Evolutionary conservation across 2,797 vertebrate species (phyloP).

Genomic region (Bryconaethiops microstoma): DNA sequence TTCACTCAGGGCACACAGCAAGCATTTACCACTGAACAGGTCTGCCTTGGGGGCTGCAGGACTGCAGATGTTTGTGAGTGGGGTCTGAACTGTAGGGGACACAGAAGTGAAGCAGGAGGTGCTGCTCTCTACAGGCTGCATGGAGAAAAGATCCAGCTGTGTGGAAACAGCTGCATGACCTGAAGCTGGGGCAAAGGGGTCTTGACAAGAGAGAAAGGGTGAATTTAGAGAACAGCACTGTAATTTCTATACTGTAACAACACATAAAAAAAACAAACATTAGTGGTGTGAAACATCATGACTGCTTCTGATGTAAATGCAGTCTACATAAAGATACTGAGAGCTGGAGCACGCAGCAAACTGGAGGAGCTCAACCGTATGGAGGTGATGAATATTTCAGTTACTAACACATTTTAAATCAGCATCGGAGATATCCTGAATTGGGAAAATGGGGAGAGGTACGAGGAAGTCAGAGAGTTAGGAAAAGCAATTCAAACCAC

Average conservation of each 20-base stretch:
- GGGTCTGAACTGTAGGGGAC: slow-evolving; percentile 50
- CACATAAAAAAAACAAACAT: background rate
- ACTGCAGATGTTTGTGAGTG: slow-evolving; percentile 68
- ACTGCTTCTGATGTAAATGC: too few relatives aligned
- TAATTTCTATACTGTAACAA: background rate
- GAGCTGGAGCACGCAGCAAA: background rate
- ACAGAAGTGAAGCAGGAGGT: slow-evolving; percentile 65
- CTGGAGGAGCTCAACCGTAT: background rate
- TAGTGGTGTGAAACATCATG: background rate
- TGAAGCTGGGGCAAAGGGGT: slow-evolving; percentile 91
- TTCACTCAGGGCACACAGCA: slow-evolving; percentile 17
- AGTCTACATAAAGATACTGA: background rate
- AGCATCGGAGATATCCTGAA: background rate
- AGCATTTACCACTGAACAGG: slow-evolving; percentile 94
- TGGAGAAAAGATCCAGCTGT: slow-evolving; percentile 94
- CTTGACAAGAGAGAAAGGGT: slow-evolving; percentile 70
- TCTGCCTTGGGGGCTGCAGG: slow-evolving; percentile 82
- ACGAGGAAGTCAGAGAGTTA: slow-evolving; percentile 44
- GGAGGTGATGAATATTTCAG: background rate
- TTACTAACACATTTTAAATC: background rate
- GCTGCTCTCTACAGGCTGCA: slow-evolving; percentile 88
- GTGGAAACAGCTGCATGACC: slow-evolving; percentile 83
- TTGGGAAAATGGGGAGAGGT: slow-evolving; percentile 47
- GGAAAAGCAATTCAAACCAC: slow-evolving; percentile 35
- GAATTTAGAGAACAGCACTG: slow-evolving; percentile 16